These are phyloP conservation scores for Gambusia affinis DNA, from an alignment of 2,113 vertebrate species.

Conservation along the genomic window DNA sequence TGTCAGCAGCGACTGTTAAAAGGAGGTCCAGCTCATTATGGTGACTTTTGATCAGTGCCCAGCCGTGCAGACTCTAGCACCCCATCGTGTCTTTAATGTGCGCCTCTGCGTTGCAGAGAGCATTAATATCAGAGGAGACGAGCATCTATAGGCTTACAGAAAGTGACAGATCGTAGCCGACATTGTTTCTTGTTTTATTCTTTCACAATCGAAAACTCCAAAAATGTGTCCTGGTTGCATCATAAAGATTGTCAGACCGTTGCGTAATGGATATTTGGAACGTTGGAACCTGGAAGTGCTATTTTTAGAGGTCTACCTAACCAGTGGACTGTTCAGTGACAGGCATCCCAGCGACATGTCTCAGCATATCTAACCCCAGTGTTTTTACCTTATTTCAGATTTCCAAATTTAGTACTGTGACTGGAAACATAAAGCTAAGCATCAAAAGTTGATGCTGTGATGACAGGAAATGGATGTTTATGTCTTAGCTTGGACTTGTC, in stretches of 20 bases:
- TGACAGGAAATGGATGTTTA: constrained; percentile 52
- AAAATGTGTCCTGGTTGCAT: not conserved
- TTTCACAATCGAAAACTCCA: not conserved
- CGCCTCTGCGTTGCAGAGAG: too few species aligned
- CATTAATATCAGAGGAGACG: too few species aligned
- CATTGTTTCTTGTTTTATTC: not conserved
- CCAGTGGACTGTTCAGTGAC: constrained; percentile 7
- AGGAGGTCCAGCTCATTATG: too few species aligned
- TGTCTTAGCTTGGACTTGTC: not conserved
- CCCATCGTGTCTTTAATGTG: too few species aligned
- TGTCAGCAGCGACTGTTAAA: too few species aligned
- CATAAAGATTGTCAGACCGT: constrained; percentile 13
- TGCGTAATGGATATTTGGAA: constrained; percentile 22
- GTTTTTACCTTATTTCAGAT: constrained; percentile 1
- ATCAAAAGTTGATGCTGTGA: constrained; percentile 37
- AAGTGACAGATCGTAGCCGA: not conserved
- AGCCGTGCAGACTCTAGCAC: too few species aligned
- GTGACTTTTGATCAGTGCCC: too few species aligned
- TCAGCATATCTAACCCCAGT: not conserved
- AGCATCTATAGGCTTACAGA: too few species aligned
- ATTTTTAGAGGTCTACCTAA: constrained; percentile 6
- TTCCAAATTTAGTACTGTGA: constrained; percentile 39
- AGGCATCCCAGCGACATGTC: not conserved
- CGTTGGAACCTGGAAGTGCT: constrained; percentile 15
- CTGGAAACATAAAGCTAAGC: not conserved